A percentile compares a stretch with the other conserved stretches of the same genome.
These are phyloP conservation scores for Eupristina koningsbergeri DNA, from an alignment of 1,140 invertebrate species.

Conservation along the genomic window DNA sequence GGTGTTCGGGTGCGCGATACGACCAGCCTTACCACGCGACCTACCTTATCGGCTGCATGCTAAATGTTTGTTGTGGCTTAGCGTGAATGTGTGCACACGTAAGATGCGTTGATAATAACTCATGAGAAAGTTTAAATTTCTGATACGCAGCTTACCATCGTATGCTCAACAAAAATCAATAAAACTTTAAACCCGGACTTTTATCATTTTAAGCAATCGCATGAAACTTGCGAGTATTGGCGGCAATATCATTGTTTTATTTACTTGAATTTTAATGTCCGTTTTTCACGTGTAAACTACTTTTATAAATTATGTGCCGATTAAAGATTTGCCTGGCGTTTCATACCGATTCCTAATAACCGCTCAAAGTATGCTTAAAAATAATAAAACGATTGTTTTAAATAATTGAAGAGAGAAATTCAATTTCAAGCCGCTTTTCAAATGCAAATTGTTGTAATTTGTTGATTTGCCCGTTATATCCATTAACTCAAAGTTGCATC, in stretches of 20 bases:
- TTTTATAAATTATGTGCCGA: too few relatives aligned
- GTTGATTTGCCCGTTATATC: conserved; percentile 2
- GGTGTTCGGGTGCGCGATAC: too few relatives aligned
- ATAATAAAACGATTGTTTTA: too few relatives aligned
- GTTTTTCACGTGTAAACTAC: not conserved
- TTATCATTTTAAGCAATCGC: not conserved
- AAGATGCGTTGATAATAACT: not conserved
- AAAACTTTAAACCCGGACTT: not conserved
- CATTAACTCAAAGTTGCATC: conserved; percentile 12
- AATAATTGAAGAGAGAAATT: not conserved
- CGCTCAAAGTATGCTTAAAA: too few relatives aligned
- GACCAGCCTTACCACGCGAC: not conserved
- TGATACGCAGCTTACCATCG: not conserved
- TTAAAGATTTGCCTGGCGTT: too few relatives aligned
- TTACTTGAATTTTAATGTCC: too few relatives aligned
- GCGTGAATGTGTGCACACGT: too few relatives aligned
- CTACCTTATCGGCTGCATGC: not conserved
- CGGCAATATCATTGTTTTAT: not conserved
- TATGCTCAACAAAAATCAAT: not conserved
- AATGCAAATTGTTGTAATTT: conserved; percentile 25
- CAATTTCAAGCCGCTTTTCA: conserved; percentile 9
- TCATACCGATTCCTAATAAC: too few relatives aligned
- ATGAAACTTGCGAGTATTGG: too few relatives aligned
- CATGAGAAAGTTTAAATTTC: not conserved
- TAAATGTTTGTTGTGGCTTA: not conserved